phyloP scores from a whole-genome alignment of 92 coral and sea anemone genomes.

The Phenganax subtilis region DNA sequence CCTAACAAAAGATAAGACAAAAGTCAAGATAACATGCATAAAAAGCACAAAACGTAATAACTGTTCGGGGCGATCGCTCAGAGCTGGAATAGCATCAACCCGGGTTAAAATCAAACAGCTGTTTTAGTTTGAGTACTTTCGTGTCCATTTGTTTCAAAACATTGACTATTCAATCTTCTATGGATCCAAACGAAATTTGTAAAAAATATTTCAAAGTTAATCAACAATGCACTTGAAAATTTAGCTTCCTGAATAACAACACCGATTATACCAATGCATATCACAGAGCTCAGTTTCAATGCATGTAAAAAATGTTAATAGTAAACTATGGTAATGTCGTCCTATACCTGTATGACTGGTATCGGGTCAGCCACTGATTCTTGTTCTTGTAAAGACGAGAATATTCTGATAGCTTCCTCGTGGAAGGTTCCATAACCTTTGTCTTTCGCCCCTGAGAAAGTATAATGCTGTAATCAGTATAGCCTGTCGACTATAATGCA shows the following conservation, averaged over 20 bases:
- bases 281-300: no score
- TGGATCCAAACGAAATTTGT: no score
- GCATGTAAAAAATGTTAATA: no score
- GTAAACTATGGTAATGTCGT: neutral
- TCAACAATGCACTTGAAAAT: no score
- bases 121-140: no score
- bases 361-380: conserved; percentile 95
- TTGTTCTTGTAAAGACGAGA: conserved; percentile 86
- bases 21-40: neutral
- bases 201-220: no score
- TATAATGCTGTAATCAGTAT: neutral
- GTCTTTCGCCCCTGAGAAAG: conserved; percentile 83
- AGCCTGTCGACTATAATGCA: neutral
- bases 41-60: neutral
- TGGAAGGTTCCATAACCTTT: conserved; percentile 97
- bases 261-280: no score
- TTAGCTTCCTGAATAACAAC: no score
- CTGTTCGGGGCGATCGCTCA: neutral
- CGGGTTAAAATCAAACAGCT: no score
- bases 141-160: no score
- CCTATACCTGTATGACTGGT: conserved; percentile 88
- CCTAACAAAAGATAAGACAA: conserved; percentile 50
- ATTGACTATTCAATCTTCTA: no score
- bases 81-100: no score
- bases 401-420: conserved; percentile 93